Evolutionary conservation across 2,888 invertebrate species (phyloP), one percentile per base, ranked within the genome.

Genomic region (Mesorhabditis sp.): DNA sequence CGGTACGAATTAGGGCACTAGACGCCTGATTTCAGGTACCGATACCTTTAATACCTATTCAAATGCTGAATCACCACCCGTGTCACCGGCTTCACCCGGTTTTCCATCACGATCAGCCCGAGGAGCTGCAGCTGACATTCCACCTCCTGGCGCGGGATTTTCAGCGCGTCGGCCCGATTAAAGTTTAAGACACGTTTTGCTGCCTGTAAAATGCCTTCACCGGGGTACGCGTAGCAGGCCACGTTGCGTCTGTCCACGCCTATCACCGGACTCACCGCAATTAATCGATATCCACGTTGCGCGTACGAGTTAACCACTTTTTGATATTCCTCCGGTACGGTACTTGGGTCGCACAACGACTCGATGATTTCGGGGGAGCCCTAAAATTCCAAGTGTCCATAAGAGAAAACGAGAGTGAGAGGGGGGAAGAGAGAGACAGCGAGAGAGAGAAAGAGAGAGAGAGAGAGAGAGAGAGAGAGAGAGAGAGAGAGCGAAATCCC

Each of bases 81-180:
- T 4, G 88, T 88, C 74, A 87, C 86, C 41, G 86, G 86, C 76
- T 89, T 89, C 69, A 98, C 88, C 0, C 94, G 90, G 87, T 98
- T 98, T 87, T 98, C 97, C 88, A 98, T 90, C 5, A 98, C 91
- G 10, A 98, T 91, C 77, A 98, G 90, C 0, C 95, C 86, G 93
- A 93, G 71, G 90, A 91, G 76, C 95, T 87, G 76, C 92, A 92
- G 42, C 89, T 89, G 78, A 67, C 79, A 78, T 69, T 85, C 85
- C 62, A 76, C 79, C 62, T 68, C 58, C 43, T 72, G 69, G 15
- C 78, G 41, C 42, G 72, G 70, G 10, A 82, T 76, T 68, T 83
- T 82, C 63, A 81, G 79, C 43, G 83, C 80, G 72, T 84, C 84
- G 28, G 76, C 80, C 69, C 72, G 87, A 76, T 80, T 87, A 74